phyloP scores from a whole-genome alignment of 2,113 vertebrate genomes.

The Anguilla japonica region DNA sequence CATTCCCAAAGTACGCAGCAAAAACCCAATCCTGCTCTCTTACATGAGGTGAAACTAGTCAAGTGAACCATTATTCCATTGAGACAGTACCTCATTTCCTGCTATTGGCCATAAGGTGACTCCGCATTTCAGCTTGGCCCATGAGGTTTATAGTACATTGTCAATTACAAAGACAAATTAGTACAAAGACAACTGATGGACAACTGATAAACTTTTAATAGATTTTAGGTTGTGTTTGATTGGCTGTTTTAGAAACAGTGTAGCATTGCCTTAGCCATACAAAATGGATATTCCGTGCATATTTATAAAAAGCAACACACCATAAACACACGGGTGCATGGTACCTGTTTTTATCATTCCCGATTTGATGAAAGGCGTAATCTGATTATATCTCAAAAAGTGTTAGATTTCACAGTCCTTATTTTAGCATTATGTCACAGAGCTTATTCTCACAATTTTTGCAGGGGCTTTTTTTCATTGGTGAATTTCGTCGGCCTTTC shows the following conservation, averaged over 20 bases:
- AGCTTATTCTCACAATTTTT: no score
- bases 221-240: background rate
- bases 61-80: no score
- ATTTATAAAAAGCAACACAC: background rate
- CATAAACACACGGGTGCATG: background rate
- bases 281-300: background rate
- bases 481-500: no score
- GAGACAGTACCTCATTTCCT: no score
- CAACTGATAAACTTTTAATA: background rate
- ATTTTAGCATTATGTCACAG: background rate
- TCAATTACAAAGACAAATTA: no score
- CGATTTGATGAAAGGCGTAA: background rate
- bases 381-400: background rate
- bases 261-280: background rate
- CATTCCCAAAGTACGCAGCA: no score
- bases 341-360: background rate
- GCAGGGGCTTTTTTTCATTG: background rate
- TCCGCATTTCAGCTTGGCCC: no score
- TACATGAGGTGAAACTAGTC: no score
- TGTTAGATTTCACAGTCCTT: background rate
- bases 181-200: background rate
- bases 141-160: no score
- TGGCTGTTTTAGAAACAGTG: background rate
- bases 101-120: no score
- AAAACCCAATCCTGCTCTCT: no score